Evolutionary conservation across 2,113 vertebrate genomes (phyloP).

Genomic region (Indicator indicator): DNA sequence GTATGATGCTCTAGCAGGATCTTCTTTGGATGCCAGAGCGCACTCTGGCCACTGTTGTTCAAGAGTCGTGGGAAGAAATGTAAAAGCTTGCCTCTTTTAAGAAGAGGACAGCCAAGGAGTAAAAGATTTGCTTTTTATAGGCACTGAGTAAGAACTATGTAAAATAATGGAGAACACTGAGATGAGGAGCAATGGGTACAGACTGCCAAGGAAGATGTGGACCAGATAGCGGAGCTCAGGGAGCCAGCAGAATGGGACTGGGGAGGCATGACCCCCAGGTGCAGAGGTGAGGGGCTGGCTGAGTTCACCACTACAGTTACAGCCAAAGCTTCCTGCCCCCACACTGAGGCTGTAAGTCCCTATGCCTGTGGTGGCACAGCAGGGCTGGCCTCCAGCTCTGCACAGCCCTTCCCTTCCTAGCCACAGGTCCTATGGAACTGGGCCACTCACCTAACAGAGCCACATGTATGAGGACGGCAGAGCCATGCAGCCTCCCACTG

Average conservation of each 20-base stretch:
- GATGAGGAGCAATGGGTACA: neutral
- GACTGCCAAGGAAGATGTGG: too few relatives aligned
- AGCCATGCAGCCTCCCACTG: neutral
- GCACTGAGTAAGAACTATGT: fast-evolving
- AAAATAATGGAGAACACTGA: neutral
- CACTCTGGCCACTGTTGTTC: neutral
- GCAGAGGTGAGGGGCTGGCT: neutral
- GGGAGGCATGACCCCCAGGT: neutral
- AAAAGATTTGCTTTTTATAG: neutral
- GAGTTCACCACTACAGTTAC: neutral
- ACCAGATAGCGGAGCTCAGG: neutral
- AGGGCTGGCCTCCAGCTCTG: neutral
- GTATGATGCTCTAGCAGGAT: neutral
- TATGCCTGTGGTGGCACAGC: neutral
- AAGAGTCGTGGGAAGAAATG: neutral
- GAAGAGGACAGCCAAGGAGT: neutral
- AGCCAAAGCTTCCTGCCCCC: neutral
- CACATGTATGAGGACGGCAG: neutral
- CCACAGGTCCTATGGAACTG: neutral
- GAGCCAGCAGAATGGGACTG: neutral
- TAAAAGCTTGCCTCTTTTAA: neutral
- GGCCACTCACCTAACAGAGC: neutral
- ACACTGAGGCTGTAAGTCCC: neutral
- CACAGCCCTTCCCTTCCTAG: neutral
- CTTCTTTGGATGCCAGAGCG: neutral